Evolutionary conservation across 2,797 vertebrate species (phyloP).

Genomic region (Centropyge bicolor): DNA sequence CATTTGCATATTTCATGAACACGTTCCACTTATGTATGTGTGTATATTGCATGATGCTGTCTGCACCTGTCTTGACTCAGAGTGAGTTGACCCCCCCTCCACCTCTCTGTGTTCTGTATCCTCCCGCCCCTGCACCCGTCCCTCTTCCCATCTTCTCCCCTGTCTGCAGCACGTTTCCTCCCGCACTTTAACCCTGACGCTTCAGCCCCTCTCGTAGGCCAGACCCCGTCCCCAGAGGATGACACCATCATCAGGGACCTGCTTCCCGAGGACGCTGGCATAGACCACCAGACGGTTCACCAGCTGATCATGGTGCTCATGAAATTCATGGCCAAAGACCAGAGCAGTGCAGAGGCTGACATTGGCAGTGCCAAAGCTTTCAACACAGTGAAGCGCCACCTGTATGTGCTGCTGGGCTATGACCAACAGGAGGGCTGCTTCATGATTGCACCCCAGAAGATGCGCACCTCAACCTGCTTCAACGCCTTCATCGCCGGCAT

Average conservation of each 20-base stretch:
- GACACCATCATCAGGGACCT: slow-evolving; percentile 94
- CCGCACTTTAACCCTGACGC: slow-evolving; percentile 77
- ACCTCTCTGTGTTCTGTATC: slow-evolving; percentile 46
- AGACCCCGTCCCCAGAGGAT: slow-evolving; percentile 92
- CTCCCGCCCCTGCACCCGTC: slow-evolving; percentile 24
- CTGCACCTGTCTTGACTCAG: slow-evolving; percentile 37
- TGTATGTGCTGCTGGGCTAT: slow-evolving; percentile 95
- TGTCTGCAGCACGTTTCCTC: slow-evolving; percentile 71
- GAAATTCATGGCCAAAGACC: slow-evolving; percentile 99
- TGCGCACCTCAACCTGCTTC: slow-evolving; percentile 98
- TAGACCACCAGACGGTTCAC: slow-evolving; percentile 99
- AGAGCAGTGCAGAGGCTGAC: slow-evolving; percentile 96
- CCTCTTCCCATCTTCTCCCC: slow-evolving; percentile 31
- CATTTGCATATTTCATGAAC: slow-evolving; percentile 47
- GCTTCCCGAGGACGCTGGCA: slow-evolving; percentile 95
- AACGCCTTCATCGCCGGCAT: slow-evolving; percentile 98
- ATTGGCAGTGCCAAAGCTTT: slow-evolving; percentile 98
- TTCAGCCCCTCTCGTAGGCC: slow-evolving; percentile 82
- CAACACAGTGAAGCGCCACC: slow-evolving; percentile 97
- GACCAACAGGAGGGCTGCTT: slow-evolving; percentile 99
- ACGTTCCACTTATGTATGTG: slow-evolving; percentile 39
- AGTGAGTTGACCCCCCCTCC: slow-evolving; percentile 46
- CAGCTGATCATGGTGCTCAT: slow-evolving; percentile 98
- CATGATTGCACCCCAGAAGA: slow-evolving; percentile 99
- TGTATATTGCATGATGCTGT: slow-evolving; percentile 54